Conservation (phyloP, 1,140 invertebrate species). For the Spodoptera frugiperda region DNA sequence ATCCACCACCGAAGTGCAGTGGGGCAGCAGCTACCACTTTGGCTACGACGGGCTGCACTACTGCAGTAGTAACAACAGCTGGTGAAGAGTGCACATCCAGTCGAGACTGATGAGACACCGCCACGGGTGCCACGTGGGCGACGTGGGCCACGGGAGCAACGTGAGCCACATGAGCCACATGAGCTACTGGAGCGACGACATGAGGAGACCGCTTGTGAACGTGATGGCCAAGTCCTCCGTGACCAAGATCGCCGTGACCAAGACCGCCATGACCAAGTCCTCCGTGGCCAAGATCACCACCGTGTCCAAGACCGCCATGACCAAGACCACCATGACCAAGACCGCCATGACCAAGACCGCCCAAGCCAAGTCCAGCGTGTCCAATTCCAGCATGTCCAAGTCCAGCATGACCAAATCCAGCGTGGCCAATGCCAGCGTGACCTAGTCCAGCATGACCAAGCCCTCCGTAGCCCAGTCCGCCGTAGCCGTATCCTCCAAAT, state of each 20-base stretch:
- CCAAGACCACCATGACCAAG: slow-evolving; percentile 39
- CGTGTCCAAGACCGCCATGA: slow-evolving; percentile 27
- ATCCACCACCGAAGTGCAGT: slow-evolving; percentile 32
- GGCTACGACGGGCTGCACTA: slow-evolving; percentile 60
- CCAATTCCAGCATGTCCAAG: slow-evolving; percentile 46
- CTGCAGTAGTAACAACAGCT: slow-evolving; percentile 60
- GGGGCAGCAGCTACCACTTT: background rate
- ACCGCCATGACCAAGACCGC: slow-evolving; percentile 46
- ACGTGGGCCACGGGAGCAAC: slow-evolving; percentile 61
- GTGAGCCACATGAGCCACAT: slow-evolving; percentile 43
- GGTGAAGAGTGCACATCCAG: slow-evolving; percentile 70
- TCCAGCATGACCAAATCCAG: slow-evolving; percentile 1
- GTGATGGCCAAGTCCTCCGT: slow-evolving; percentile 53
- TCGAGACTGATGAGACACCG: slow-evolving; percentile 78
- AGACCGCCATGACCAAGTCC: slow-evolving; percentile 1
- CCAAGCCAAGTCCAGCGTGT: slow-evolving; percentile 42
- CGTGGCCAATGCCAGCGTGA: slow-evolving; percentile 6
- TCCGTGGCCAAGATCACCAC: slow-evolving; percentile 16
- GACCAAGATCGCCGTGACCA: slow-evolving; percentile 34
- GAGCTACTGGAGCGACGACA: slow-evolving; percentile 57
- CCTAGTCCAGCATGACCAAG: slow-evolving; percentile 34
- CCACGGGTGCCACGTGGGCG: slow-evolving; percentile 63
- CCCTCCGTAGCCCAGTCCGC: slow-evolving; percentile 44
- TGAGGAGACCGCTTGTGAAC: slow-evolving; percentile 72
- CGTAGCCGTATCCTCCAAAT: slow-evolving; percentile 28